These are phyloP conservation scores for Dendrocincla tyrannina DNA, from an alignment of 2,797 vertebrate species.

Conservation along the genomic window DNA sequence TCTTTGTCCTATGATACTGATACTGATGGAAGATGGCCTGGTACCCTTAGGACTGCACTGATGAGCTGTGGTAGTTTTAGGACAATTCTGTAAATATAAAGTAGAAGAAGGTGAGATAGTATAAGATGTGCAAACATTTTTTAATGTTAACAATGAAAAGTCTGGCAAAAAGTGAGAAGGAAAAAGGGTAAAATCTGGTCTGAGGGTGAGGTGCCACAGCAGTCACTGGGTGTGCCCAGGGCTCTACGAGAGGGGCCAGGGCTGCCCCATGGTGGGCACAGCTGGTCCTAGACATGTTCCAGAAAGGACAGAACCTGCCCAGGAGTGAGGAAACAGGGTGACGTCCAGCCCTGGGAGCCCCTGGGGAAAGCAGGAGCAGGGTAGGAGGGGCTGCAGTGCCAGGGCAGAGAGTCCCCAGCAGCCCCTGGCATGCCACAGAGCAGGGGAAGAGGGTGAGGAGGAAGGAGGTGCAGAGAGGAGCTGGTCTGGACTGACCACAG, in stretches of 20 bases:
- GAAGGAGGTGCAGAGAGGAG: background rate
- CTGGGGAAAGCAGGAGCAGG: background rate
- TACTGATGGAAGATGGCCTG: background rate
- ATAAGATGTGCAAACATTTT: background rate
- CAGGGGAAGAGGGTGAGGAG: background rate
- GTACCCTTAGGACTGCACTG: background rate
- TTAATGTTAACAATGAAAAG: background rate
- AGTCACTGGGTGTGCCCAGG: background rate
- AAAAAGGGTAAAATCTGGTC: background rate
- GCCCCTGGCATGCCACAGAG: background rate
- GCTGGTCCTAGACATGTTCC: background rate
- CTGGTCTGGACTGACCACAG: background rate
- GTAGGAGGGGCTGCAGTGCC: background rate
- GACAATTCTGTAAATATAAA: background rate
- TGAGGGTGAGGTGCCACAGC: background rate
- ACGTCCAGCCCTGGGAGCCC: background rate
- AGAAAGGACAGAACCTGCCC: background rate
- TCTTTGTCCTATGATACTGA: background rate
- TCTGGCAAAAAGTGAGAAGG: background rate
- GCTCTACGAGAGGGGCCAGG: accelerated
- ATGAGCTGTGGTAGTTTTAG: background rate
- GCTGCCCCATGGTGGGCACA: accelerated
- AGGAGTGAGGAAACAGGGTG: background rate
- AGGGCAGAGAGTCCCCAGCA: background rate
- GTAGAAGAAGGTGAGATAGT: background rate